Base-by-base conservation (phyloP, 2,113 vertebrate genomes). In the Hucho hucho region DNA sequence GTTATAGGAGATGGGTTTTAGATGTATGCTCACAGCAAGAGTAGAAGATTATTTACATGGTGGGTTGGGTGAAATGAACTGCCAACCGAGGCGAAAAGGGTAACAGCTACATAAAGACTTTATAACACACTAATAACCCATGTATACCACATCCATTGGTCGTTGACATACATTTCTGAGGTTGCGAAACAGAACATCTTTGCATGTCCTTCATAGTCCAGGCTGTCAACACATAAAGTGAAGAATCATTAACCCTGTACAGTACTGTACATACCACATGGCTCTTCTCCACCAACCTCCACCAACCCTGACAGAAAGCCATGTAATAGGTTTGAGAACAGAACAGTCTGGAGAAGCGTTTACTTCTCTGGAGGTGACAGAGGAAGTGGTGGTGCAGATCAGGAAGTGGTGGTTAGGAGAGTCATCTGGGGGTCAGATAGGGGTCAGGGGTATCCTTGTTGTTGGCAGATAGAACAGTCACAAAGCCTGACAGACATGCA, bases 331-430 rank as follows among this genome's bases (percentile, higher is more conserved):
- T 24, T 53, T 18, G 49, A 53, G 13, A 53, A 53, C 49, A 53
- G 49, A 53, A 16, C 37, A 22, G 47, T 32, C 75, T 87, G 84
- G 79, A 74, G 76, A 90, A 87, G 47, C 72, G 70, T 78, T 59
- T 76, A 5, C 1, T 18, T 59, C 63, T n/a, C 73, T 70, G 25
- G 12, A 78, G 78, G 66, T 14, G 80, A 83, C 76, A 49, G 75
- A 79, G 79, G 66, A 43, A 43, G 11, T 46, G 37, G 7, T 43
- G 37, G 37, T 43, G 11, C 9, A 43, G 9, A 11, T 2, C 37
- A 43, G 37, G 37, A 43, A 43, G 68, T 32, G 32, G 18, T 67
- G 75, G 69, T 71, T 76, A 20, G 64, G 66, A 29, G 25, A 69
- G 56, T 6, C 22, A 53, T 7, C 26, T 72, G 43, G 75, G 65